Percentiles rank a stretch among this genome's conserved stretches.
phyloP scores from a whole-genome alignment of 2,797 vertebrate species.

The Australoheros facetus region DNA sequence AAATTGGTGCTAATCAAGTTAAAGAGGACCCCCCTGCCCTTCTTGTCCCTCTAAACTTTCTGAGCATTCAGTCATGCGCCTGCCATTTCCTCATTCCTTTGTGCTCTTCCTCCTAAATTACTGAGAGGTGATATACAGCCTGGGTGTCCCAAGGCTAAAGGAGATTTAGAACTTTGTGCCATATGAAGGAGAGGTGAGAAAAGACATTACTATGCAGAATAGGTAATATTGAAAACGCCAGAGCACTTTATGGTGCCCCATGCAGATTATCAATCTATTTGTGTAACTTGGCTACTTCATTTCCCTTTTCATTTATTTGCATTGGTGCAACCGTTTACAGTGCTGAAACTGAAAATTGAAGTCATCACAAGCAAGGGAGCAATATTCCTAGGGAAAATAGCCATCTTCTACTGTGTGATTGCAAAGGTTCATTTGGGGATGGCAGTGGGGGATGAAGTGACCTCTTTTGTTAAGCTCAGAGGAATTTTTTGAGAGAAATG shows the following conservation, averaged over 20 bases:
- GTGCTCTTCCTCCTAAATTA: conserved; percentile 76
- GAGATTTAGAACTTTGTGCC: conserved; percentile 84
- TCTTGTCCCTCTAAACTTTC: conserved; percentile 67
- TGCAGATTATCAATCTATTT: conserved; percentile 83
- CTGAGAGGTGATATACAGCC: conserved; percentile 77
- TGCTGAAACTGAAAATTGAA: conserved; percentile 74
- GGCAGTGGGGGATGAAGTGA: conserved; percentile 25
- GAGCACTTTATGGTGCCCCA: conserved; percentile 71
- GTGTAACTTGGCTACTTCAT: conserved; percentile 79
- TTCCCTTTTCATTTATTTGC: conserved; percentile 80
- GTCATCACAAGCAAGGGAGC: conserved; percentile 62
- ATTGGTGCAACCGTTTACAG: conserved; percentile 73
- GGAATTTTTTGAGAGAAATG: conserved; percentile 38
- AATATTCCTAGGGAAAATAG: conserved; percentile 75
- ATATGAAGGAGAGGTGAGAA: conserved; percentile 82
- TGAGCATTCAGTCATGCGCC: conserved; percentile 66
- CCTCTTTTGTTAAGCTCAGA: conserved; percentile 56
- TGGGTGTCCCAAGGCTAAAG: conserved; percentile 76
- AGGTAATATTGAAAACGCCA: conserved; percentile 75
- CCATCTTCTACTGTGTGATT: conserved; percentile 63
- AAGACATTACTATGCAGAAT: conserved; percentile 84
- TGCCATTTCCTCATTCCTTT: conserved; percentile 70
- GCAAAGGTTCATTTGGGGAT: conserved; percentile 54
- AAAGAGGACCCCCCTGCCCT: conserved; percentile 56
- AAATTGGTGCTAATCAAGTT: conserved; percentile 62